Evolutionary conservation across 2,113 vertebrate species (phyloP), one percentile per base, ranked within the genome.

Genomic region (Enhydra lutris): DNA sequence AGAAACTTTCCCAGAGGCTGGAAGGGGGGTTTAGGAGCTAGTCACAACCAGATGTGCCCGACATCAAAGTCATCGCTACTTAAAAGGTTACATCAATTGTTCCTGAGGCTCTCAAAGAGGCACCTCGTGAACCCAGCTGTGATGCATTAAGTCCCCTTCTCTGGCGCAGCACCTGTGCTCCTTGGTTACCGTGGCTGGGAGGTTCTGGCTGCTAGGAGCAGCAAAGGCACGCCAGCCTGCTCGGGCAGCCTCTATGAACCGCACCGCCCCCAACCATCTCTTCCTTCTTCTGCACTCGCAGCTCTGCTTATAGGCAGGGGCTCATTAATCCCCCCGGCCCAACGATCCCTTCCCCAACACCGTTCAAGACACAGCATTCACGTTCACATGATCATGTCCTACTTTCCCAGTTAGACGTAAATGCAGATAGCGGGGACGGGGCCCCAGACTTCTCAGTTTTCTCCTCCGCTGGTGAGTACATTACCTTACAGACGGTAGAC

Each of bases 41-140:
- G 45, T 91, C 73, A 96, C 69, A 95, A 50, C 96, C 96, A 95
- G 67, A 71, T 73, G 55, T 79, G 12, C 76, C 63, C 63, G n/a
- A 81, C 87, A 88, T 92, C 90, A 92, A 98, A 96, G 93, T 71
- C 82, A 63, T 26, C 1, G 42, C 67, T 95, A 45, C 93, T 26
- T 34, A 89, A 71, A 65, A 95, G 87, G 52, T 71, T 86, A 36
- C 14, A 73, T 91, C 89, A 45, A 36, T 3, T 21, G 42, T 29
- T 83, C 50, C 63, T 11, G 17, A 81, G 50, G 18, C 63, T 73
- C 78, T 34, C 9, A 45, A 84, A 87, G 80, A 91, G 0, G 55
- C 17, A 13, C 45, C 67, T 7, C n/a, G n/a, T 31, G 69, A 85
- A 31, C n/a, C 59, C 67, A 94, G 80, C 84, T 94, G 88, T 17